Evolutionary conservation across 1,140 invertebrate species (phyloP), one percentile per base, ranked within the genome.

Genomic region (Oryctes rhinoceros): DNA sequence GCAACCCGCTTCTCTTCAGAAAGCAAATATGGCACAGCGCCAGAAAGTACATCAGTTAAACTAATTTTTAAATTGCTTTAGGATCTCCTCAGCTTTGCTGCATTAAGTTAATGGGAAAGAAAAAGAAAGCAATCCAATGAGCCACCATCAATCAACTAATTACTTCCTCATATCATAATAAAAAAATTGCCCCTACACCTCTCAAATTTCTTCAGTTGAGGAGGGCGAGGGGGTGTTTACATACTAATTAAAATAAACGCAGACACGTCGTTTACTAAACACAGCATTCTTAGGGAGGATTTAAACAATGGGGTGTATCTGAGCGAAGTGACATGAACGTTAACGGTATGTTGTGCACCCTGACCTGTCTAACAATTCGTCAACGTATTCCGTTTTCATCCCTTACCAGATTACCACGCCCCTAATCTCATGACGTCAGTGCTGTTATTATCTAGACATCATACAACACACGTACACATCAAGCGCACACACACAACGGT

Each of bases 401-500:
- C 65, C 65, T 71, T 71, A 71, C 5, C 35, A 37, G 65, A 71
- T 71, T 71, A 71, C 65, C 65, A 71, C 65, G 65, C 65, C 65
- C 65, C 65, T 71, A 71, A 71, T 71, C 24, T 24, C 11, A 24
- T 71, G 65, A 71, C 65, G 65, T 71, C 65, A 71, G 20, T 71
- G 24, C 65, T 71, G 65, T 71, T 71, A 71, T 71, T 71, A 71
- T 71, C 65, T 71, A 71, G 65, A 71, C 35, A 71, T 71, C 65
- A 71, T 59, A 71, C 65, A 71, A 59, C 53, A 39, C 18, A 59
- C 53, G 13, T 11, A 59, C 53, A 20, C 53, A 15, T 18, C 15
- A 62, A 62, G 35, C 65, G 13, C 65, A 35, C 65, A 35, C 24
- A 37, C 65, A 71, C 65, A 3, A 18, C 5, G 53, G 20, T 13